A percentile compares a stretch with the other conserved stretches of the same genome.
These are phyloP conservation scores for Peromyscus californicus DNA, from an alignment of 2,113 vertebrate genomes.

Conservation along the genomic window DNA sequence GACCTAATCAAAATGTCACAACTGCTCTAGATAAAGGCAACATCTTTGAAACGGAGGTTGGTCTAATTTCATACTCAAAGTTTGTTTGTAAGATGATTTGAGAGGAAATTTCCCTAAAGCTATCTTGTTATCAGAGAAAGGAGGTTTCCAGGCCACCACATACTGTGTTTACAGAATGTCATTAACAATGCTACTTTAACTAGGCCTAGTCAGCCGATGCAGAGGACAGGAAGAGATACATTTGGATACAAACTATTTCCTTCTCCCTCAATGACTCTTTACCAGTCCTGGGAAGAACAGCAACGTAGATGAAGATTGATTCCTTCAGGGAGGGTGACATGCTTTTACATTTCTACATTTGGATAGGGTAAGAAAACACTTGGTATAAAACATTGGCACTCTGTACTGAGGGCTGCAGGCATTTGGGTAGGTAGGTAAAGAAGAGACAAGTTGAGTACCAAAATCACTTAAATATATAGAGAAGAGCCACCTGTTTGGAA, in stretches of 20 bases:
- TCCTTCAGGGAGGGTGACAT: neutral
- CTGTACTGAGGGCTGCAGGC: neutral
- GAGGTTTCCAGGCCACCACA: constrained; percentile 31
- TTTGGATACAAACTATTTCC: neutral
- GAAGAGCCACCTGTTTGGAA: neutral
- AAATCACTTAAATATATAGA: neutral
- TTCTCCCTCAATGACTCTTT: neutral
- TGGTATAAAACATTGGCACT: constrained; percentile 21
- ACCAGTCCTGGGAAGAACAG: neutral
- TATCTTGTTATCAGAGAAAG: neutral
- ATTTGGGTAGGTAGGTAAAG: neutral
- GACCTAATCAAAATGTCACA: neutral
- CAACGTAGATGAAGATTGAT: neutral
- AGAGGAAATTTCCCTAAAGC: constrained; percentile 4
- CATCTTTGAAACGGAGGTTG: neutral
- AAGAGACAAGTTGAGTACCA: neutral
- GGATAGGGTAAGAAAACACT: neutral
- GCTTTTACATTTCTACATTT: neutral
- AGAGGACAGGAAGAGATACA: neutral
- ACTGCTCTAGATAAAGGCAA: neutral
- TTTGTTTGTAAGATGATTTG: neutral
- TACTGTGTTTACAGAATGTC: neutral
- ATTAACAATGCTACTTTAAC: neutral
- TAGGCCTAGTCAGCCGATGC: neutral
- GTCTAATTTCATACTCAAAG: neutral